Evolutionary conservation across 2,113 vertebrate genomes (phyloP), one percentile per base, ranked within the genome.

Genomic region (Sciurus niger): DNA sequence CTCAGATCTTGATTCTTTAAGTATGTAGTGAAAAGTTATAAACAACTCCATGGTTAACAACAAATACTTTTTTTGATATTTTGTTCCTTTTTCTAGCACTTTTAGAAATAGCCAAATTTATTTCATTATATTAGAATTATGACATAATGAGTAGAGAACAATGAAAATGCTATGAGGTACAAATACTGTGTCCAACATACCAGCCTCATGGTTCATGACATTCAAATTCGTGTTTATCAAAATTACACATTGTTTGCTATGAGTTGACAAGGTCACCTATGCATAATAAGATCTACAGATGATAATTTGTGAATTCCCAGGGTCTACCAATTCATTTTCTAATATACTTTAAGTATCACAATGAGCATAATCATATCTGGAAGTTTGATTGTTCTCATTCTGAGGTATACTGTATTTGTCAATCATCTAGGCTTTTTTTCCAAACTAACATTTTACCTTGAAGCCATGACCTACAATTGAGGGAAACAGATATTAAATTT

Each of bases 401-500:
- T 86, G 84, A 95, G 40, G 17, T 43, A 76, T 13, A 51, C 24
- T 74, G 0, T 58, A 11, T 43, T 85, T 93, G 60, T 70, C 22
- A 80, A 1, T 58, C n/a, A 53, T 67, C 16, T 86, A 18, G 79
- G 18, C 43, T 40, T 65, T 67, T 74, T 92, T 58, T 60, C 12
- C 17, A 76, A 2, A 65, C 32, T 84, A 86, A 16, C 4, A 40
- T 91, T 93, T 96, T 91, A 55, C 46, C 51, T 80, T 77, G 37
- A 83, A 89, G 82, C 37, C 6, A 34, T 24, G 32, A 48, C 74
- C 13, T 89, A 2, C 25, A 63, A 63, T 24, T 96, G 70, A 80
- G 55, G 86, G n/a, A 96, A 32, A 53, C 34, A 87, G 17, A 53
- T 53, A 90, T 46, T 84, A 92, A 72, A 72, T 89, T 65, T 80